These are phyloP conservation scores for Oplegnathus fasciatus DNA, from an alignment of 2,113 vertebrate genomes.

Conservation along the genomic window DNA sequence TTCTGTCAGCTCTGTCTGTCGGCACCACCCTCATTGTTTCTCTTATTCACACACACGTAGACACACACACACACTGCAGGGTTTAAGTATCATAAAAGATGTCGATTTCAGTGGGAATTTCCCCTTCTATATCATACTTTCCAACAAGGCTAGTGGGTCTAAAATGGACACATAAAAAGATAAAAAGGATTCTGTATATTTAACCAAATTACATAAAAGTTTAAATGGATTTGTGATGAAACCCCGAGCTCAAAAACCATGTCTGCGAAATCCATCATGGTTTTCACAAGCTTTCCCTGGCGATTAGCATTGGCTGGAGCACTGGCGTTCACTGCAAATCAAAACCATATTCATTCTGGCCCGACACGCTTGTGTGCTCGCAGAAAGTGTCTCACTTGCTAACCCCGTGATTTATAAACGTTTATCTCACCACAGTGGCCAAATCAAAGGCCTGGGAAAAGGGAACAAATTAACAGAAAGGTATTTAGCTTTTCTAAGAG, in stretches of 20 bases:
- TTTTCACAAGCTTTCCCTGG: slow-evolving; percentile 76
- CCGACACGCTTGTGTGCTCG: slow-evolving; percentile 62
- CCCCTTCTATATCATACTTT: slow-evolving; percentile 61
- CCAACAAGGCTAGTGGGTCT: slow-evolving; percentile 43
- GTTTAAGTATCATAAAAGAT: slow-evolving; percentile 21
- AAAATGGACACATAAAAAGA: slow-evolving; percentile 75
- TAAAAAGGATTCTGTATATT: slow-evolving; percentile 74
- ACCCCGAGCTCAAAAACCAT: slow-evolving; percentile 59
- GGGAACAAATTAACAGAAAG: slow-evolving; percentile 82
- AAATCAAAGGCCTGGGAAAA: slow-evolving; percentile 77
- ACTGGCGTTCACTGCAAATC: slow-evolving; percentile 64
- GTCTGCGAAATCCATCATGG: slow-evolving; percentile 82
- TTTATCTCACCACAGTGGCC: slow-evolving; percentile 75
- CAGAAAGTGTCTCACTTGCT: slow-evolving; percentile 64
- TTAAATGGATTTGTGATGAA: slow-evolving; percentile 72
- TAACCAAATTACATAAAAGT: slow-evolving; percentile 78
- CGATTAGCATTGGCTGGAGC: slow-evolving; percentile 75
- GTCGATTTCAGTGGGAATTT: slow-evolving; percentile 22
- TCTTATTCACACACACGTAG: background rate
- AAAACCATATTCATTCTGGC: slow-evolving; percentile 67
- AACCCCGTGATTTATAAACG: slow-evolving; percentile 78
- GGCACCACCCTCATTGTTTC: background rate
- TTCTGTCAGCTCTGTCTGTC: background rate
- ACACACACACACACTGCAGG: slow-evolving; percentile 2
- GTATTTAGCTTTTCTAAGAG: slow-evolving; percentile 82